Percentiles rank a stretch among this genome's conserved stretches.
Evolutionary conservation across 2,888 invertebrate genomes (phyloP).

Genomic region (Eupithecia dodoneata): DNA sequence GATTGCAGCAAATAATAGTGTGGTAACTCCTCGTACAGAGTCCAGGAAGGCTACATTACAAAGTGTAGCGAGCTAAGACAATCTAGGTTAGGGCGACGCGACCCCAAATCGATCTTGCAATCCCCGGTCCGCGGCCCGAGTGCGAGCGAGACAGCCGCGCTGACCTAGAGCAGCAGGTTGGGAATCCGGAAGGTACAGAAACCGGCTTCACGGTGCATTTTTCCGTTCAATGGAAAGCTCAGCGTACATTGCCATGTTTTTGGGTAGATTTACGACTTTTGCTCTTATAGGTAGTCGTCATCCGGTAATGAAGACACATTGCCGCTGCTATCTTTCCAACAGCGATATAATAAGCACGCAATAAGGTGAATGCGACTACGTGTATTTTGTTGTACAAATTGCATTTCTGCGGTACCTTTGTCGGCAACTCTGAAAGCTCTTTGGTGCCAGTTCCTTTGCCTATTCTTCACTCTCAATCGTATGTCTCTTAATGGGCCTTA

Average conservation of each 20-base stretch:
- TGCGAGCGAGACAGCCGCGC: slow-evolving; percentile 68
- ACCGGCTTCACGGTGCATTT: slow-evolving; percentile 81
- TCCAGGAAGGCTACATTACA: slow-evolving; percentile 51
- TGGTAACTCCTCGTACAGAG: slow-evolving; percentile 5
- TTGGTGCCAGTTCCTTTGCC: not conserved
- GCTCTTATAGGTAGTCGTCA: slow-evolving; percentile 45
- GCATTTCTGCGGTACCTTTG: slow-evolving; percentile 29
- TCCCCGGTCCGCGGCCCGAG: slow-evolving; percentile 74
- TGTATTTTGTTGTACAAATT: slow-evolving; percentile 35
- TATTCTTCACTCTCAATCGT: not conserved
- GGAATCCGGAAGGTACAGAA: slow-evolving; percentile 82
- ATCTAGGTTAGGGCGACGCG: slow-evolving; percentile 83
- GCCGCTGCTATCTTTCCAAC: slow-evolving; percentile 24
- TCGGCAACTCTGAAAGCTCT: slow-evolving; percentile 9
- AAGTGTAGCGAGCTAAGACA: slow-evolving; percentile 69
- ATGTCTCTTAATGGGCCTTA: not conserved
- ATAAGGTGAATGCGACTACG: slow-evolving; percentile 22
- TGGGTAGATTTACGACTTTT: slow-evolving; percentile 46
- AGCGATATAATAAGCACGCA: slow-evolving; percentile 25
- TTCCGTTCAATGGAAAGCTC: slow-evolving; percentile 83
- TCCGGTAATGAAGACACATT: slow-evolving; percentile 31
- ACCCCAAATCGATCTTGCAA: slow-evolving; percentile 77
- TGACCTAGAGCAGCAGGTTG: slow-evolving; percentile 83
- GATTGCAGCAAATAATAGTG: not conserved
- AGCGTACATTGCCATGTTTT: slow-evolving; percentile 59